Evolutionary conservation across 2,888 invertebrate genomes (phyloP).

Genomic region (Podabrus alpinus): DNA sequence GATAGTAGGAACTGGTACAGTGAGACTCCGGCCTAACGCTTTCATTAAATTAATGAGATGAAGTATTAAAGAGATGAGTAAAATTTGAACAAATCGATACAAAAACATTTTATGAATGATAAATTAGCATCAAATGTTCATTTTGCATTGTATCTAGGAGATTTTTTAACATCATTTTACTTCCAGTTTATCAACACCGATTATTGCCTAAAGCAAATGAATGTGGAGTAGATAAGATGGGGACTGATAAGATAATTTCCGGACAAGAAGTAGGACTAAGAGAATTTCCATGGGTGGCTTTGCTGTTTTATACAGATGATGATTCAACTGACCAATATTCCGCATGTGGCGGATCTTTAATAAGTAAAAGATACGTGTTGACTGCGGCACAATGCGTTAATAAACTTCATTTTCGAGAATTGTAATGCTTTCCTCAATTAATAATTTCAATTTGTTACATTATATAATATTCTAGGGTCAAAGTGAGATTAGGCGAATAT

Average conservation of each 20-base stretch:
- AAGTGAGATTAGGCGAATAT: neutral
- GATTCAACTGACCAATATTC: slow-evolving; percentile 29
- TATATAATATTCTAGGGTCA: neutral
- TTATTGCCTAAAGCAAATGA: neutral
- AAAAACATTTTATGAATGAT: neutral
- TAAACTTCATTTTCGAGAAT: no score
- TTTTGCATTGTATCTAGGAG: no score
- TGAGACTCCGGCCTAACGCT: no score
- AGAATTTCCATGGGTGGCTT: slow-evolving; percentile 57
- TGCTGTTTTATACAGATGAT: slow-evolving; percentile 52
- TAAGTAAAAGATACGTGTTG: slow-evolving; percentile 59
- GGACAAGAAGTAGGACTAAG: slow-evolving; percentile 52
- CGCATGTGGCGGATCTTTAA: slow-evolving; percentile 59
- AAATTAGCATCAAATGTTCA: no score
- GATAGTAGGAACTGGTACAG: no score
- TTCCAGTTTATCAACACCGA: neutral
- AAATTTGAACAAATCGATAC: no score
- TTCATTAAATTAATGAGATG: no score
- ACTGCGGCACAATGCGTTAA: slow-evolving; percentile 60
- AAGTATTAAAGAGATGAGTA: no score
- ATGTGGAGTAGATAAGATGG: slow-evolving; percentile 11
- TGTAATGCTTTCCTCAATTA: neutral
- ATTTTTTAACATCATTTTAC: no score
- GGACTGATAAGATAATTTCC: slow-evolving; percentile 44
- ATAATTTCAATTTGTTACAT: neutral